phyloP scores from a whole-genome alignment of 1,140 invertebrate species.

The Agrilus planipennis region DNA sequence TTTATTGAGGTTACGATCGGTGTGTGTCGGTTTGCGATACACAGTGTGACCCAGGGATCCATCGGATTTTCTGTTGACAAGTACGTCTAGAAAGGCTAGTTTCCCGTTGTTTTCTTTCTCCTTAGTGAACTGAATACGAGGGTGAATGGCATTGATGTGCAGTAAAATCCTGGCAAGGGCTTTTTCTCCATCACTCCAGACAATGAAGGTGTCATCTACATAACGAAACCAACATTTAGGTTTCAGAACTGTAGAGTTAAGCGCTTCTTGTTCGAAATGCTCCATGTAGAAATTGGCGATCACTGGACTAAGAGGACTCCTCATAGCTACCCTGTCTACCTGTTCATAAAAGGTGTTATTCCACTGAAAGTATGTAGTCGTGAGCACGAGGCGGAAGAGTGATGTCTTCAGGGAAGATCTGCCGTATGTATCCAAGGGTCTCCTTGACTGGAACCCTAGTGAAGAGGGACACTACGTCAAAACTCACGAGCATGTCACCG shows the following conservation, averaged over 20 bases:
- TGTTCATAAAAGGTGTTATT: no score
- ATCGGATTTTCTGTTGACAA: not conserved
- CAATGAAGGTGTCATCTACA: slow-evolving; percentile 17
- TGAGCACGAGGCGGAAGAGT: no score
- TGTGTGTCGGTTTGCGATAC: slow-evolving; percentile 8
- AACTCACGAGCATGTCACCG: no score
- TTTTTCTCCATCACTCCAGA: slow-evolving; percentile 8
- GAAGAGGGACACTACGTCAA: no score
- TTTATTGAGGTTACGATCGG: not conserved
- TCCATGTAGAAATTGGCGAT: slow-evolving; percentile 8
- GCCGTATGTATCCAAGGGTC: no score
- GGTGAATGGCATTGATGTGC: slow-evolving; percentile 9
- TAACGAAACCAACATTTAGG: slow-evolving; percentile 12
- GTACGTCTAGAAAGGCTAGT: slow-evolving; percentile 2
- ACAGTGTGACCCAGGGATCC: slow-evolving; percentile 2
- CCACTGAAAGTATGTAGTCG: no score
- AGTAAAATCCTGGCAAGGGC: slow-evolving; percentile 8
- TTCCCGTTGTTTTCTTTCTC: slow-evolving; percentile 7
- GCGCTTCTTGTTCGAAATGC: slow-evolving; percentile 8
- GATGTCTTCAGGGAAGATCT: no score
- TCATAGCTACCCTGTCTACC: no score
- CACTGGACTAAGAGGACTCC: slow-evolving; percentile 7
- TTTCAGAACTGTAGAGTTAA: not conserved
- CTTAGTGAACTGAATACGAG: slow-evolving; percentile 13
- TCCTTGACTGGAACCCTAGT: no score